These are phyloP conservation scores for Araneus ventricosus DNA, from an alignment of 1,140 invertebrate species.

Conservation along the genomic window DNA sequence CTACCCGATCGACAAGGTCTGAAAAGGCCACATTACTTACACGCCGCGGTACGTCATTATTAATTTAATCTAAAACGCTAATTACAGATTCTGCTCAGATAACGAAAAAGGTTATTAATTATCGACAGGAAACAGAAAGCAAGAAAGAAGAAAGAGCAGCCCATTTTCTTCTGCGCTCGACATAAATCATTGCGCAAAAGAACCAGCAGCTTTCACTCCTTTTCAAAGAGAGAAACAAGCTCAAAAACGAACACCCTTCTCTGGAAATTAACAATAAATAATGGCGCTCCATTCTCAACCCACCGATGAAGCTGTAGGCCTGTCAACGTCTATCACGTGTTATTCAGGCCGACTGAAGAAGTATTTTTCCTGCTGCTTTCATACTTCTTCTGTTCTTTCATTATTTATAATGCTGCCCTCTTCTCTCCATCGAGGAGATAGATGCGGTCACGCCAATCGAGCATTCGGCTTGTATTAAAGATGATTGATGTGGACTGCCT, in stretches of 20 bases:
- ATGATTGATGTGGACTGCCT: conserved; percentile 71
- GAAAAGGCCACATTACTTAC: conserved; percentile 4
- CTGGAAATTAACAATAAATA: conserved; percentile 72
- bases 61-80: conserved; percentile 52
- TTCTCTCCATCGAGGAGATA: conserved; percentile 50
- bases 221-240: conserved; percentile 48
- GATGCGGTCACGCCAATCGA: conserved; percentile 71
- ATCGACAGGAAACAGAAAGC: conserved; percentile 46
- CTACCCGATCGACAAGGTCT: not conserved
- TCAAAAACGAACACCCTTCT: conserved; percentile 1
- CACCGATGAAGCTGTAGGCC: conserved; percentile 66
- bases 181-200: conserved; percentile 19
- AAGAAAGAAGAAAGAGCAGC: not conserved
- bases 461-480: conserved; percentile 72
- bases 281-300: not conserved
- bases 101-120: conserved; percentile 59
- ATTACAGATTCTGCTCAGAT: conserved; percentile 46
- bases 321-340: conserved; percentile 72
- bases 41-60: not conserved
- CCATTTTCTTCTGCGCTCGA: not conserved
- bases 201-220: conserved; percentile 50
- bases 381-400: conserved; percentile 66
- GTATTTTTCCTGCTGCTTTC: conserved; percentile 44
- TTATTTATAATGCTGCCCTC: conserved; percentile 66
- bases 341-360: conserved; percentile 64